Evolutionary conservation across 2,888 invertebrate genomes (phyloP), one percentile per base, ranked within the genome.

Genomic region (Tetragonisca angustula): DNA sequence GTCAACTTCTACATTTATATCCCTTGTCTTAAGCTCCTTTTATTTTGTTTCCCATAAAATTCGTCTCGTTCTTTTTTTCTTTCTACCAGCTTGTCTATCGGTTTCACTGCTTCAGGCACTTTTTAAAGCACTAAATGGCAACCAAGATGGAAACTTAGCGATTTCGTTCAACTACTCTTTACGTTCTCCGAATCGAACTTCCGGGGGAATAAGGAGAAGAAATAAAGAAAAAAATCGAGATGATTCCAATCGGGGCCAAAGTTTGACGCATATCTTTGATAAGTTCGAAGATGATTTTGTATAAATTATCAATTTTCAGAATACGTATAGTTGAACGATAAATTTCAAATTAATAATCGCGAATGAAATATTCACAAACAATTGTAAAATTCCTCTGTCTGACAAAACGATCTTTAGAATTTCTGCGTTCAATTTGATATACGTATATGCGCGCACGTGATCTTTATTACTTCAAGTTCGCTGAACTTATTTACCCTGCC

Each of bases 91-190:
- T 83, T 86, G 83, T 77, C 78, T 73, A 74, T 75, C 75, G 49
- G 73, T 75, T 79, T 72, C 64, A 36, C 54, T 52, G 84, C 85
- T 68, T 36, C 50, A 27, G 86, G 86, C 86, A 79, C 76, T 89
- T 90, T 88, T 74, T 83, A 64, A 82, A 83, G 77, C 84, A 81
- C 84, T 91, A 91, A 90, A 89, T 91, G 87, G 88, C 87, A 84
- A 78, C 70, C 82, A 86, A 84, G 79, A 79, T 82, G 81, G 79
- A 88, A 90, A 89, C 87, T 91, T 86, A 73, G 83, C 79, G 85
- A 81, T 89, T 86, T 83, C 85, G 74, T 77, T 84, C 78, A 82
- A 59, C 79, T 76, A 69, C 70, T 79, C 80, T 82, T 83, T 78
- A 56, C 81, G 75, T 85, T 81, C 54, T 43, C 50, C 56, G 65